Percentiles rank a stretch among this genome's conserved stretches.
These are phyloP conservation scores for Enteromius unitaeniatus DNA, from an alignment of 2,797 vertebrate species.

Conservation along the genomic window DNA sequence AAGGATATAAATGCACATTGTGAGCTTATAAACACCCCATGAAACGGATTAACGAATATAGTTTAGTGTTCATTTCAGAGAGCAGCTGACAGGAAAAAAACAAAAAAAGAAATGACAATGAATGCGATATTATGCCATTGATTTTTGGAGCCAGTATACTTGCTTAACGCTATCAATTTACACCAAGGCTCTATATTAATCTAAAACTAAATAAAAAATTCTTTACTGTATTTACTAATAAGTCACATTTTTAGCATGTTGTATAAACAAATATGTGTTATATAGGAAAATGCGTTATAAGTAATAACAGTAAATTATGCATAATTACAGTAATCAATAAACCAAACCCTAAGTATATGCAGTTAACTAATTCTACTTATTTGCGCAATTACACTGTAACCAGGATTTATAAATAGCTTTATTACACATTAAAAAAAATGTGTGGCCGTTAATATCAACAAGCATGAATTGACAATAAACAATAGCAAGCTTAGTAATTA, in stretches of 20 bases:
- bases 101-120: neutral
- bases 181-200: neutral
- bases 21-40: neutral
- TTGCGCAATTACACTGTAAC: neutral
- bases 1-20: slow-evolving; percentile 7
- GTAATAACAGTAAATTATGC: too few relatives aligned
- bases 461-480: neutral
- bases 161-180: neutral
- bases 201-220: neutral
- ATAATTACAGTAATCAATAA: too few relatives aligned
- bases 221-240: neutral
- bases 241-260: too few relatives aligned
- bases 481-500: neutral
- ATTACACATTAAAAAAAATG: neutral
- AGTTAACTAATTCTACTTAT: neutral
- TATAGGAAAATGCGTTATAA: neutral
- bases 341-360: neutral
- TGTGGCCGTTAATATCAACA: neutral
- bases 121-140: neutral
- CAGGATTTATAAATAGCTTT: neutral
- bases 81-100: neutral
- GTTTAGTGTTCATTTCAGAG: neutral
- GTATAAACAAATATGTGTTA: neutral
- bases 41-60: neutral
- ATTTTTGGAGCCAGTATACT: neutral